Base-by-base conservation (phyloP, 1,140 invertebrate species). In the Diprion similis region DNA sequence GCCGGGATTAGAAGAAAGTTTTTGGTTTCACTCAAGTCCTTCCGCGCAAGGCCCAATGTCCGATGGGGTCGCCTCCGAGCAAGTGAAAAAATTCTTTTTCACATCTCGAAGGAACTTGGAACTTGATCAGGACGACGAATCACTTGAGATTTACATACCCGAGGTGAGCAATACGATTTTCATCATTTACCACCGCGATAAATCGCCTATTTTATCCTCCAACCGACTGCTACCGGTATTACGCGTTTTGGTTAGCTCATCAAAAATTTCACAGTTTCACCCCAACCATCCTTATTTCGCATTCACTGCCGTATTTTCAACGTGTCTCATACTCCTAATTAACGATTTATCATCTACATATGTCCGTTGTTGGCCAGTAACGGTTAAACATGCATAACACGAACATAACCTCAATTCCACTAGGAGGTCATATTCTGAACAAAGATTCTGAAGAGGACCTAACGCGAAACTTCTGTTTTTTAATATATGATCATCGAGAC, bases 51-150 rank as follows among this genome's bases (percentile, higher is more conserved):
- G 81, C 85, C 89, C 88, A 89, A 94, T 94, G 92, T 92, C 91
- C 90, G 92, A 93, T 92, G 92, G 91, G 87, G 89, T 91, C 81
- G 87, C 83, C 74, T 84, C 90, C 76, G 93, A 94, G 84, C 92
- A 93, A 88, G 91, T 95, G 82, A 94, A 94, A 89, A 94, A 93
- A 83, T 95, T 95, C 87, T 90, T 94, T 78, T 95, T 95, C 87
- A 92, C 91, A 66, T 92, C 92, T 46, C 91, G 91, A 80, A 89
- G 89, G 80, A 85, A 84, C 70, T 84, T 75, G 78, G 91, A 89
- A 83, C 89, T 88, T 45, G 89, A 90, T 79, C 88, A 88, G 75
- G 85, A 90, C 81, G 88, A 91, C 83, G 93, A 94, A 81, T 90
- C 90, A 77, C 85, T 96, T 73, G 94, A 95, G 86, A 91, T 96